phyloP scores from a whole-genome alignment of 2,888 invertebrate species.

The Diarsia mendica region DNA sequence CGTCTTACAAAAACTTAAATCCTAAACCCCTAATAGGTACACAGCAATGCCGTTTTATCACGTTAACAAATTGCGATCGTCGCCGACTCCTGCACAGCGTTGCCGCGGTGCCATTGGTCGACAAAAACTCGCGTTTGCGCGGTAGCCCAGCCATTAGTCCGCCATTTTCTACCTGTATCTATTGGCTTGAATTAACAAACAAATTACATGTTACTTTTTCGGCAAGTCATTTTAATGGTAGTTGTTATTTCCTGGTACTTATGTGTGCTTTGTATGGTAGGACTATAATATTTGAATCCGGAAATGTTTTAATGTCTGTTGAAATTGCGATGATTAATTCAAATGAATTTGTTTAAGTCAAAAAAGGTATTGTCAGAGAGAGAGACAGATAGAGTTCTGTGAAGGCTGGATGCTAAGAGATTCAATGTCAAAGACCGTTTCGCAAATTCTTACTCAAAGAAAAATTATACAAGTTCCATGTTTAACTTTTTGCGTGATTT shows the following conservation, averaged over 20 bases:
- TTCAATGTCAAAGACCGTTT: background rate
- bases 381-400: background rate
- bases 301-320: slow-evolving; percentile 2
- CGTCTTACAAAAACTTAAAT: slow-evolving; percentile 47
- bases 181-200: slow-evolving; percentile 61
- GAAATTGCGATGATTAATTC: slow-evolving; percentile 3
- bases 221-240: slow-evolving; percentile 40
- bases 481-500: background rate
- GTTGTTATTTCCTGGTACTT: slow-evolving; percentile 32
- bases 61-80: slow-evolving; percentile 71
- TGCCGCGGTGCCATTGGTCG: slow-evolving; percentile 62
- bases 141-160: slow-evolving; percentile 66
- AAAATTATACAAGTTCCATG: background rate
- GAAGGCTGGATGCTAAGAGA: background rate
- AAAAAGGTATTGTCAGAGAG: background rate
- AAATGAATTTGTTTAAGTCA: background rate
- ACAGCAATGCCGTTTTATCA: slow-evolving; percentile 62
- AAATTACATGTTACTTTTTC: slow-evolving; percentile 55
- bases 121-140: slow-evolving; percentile 68
- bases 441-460: background rate
- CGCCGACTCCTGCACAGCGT: slow-evolving; percentile 53
- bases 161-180: slow-evolving; percentile 58
- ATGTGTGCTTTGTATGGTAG: background rate
- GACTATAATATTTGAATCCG: background rate
- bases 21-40: slow-evolving; percentile 57